These are phyloP conservation scores for Mus spicilegus DNA, from an alignment of 2,113 vertebrate genomes.

Conservation along the genomic window DNA sequence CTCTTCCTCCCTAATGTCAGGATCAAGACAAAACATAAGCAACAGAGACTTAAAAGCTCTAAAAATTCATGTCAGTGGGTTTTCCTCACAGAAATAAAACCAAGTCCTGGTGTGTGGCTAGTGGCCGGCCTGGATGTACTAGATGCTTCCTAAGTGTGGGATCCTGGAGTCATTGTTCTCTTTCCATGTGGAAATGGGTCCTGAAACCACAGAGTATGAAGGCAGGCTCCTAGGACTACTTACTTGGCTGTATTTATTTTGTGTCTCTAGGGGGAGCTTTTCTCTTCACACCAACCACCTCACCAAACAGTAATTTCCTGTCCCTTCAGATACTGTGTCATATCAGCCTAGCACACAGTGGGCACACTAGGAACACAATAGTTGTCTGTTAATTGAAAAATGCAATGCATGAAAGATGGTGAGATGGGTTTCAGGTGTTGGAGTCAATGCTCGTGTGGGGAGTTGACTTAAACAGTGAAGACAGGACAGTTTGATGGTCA, in stretches of 20 bases:
- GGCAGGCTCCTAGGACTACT: not conserved
- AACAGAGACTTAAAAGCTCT: not conserved
- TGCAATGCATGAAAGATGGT: not conserved
- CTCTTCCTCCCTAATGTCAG: not conserved
- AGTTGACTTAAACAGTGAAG: not conserved
- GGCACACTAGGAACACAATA: not conserved
- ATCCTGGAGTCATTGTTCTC: not conserved
- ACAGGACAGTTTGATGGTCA: not conserved
- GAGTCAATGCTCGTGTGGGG: not conserved
- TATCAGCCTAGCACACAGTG: not conserved
- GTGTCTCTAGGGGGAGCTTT: not conserved
- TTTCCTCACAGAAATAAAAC: not conserved
- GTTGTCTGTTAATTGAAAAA: not conserved
- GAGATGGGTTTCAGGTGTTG: not conserved
- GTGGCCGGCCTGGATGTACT: not conserved
- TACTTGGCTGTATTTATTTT: not conserved
- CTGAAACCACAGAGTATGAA: not conserved
- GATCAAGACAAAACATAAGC: not conserved
- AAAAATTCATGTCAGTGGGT: not conserved
- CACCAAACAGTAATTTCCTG: not conserved
- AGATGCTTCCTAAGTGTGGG: not conserved
- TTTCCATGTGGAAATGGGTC: not conserved
- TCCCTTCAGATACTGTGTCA: not conserved
- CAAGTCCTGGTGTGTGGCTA: not conserved
- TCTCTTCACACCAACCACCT: not conserved